A percentile compares a stretch with the other conserved stretches of the same genome.
Evolutionary conservation across 1,140 invertebrate genomes (phyloP).

Genomic region (Wasmannia auropunctata): DNA sequence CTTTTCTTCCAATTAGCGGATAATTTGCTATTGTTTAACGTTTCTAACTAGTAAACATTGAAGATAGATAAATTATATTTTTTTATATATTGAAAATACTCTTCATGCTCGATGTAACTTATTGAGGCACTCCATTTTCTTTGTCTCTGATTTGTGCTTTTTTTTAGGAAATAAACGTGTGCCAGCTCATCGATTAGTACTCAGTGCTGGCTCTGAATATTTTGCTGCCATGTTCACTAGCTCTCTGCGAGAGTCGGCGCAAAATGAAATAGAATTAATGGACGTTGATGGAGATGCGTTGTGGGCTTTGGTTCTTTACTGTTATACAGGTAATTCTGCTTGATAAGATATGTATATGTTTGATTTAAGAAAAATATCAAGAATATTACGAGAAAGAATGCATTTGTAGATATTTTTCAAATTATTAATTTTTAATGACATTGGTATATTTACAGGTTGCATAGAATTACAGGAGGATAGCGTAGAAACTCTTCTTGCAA

Average conservation of each 20-base stretch:
- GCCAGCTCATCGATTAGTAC: constrained; percentile 90
- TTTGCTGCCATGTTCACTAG: constrained; percentile 98
- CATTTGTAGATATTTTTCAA: constrained; percentile 18
- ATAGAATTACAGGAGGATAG: constrained; percentile 93
- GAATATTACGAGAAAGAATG: background rate
- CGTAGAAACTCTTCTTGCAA: constrained; percentile 94
- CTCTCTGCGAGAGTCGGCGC: constrained; percentile 92
- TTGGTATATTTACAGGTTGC: constrained; percentile 83
- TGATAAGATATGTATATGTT: too few relatives aligned
- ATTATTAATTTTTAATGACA: background rate
- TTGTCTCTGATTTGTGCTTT: constrained; percentile 16
- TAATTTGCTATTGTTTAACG: background rate
- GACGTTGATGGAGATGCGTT: constrained; percentile 94
- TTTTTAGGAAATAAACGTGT: constrained; percentile 86
- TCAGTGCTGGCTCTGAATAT: constrained; percentile 96
- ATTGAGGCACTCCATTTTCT: constrained; percentile 64
- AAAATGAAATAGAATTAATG: constrained; percentile 93
- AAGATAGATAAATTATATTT: background rate
- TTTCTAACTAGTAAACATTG: background rate
- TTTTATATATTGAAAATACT: constrained; percentile 57
- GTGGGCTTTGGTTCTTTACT: constrained; percentile 93
- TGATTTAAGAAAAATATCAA: background rate
- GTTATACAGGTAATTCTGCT: constrained; percentile 91
- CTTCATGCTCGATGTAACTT: background rate
- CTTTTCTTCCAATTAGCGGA: background rate